A percentile compares a stretch with the other conserved stretches of the same genome.
phyloP scores from a whole-genome alignment of 2,888 invertebrate genomes.

The Venustoraphidia nigricollis region DNA sequence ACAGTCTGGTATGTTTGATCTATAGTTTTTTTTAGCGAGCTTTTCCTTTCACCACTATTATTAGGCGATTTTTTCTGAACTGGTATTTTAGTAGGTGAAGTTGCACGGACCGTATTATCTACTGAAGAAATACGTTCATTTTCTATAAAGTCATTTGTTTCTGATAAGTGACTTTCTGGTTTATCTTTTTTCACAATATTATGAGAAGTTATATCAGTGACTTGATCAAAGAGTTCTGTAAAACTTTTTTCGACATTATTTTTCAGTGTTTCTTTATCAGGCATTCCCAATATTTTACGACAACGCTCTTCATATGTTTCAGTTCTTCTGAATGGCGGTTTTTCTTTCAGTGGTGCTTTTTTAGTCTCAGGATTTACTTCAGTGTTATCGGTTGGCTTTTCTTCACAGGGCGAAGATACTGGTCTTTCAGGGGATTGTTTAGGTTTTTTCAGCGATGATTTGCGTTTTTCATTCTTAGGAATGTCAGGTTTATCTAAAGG shows the following conservation, averaged over 20 bases:
- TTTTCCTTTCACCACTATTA: too few relatives aligned
- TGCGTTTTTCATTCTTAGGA: conserved; percentile 5
- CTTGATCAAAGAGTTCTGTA: neutral
- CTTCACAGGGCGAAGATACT: neutral
- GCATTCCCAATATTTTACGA: conserved; percentile 51
- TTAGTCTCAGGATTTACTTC: conserved; percentile 5
- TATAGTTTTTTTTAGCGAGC: too few relatives aligned
- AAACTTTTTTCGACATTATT: neutral
- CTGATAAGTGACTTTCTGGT: neutral
- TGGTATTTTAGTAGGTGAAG: too few relatives aligned
- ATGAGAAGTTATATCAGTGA: neutral
- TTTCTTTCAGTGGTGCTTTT: conserved; percentile 25
- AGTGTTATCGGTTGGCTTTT: conserved; percentile 2
- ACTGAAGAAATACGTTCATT: too few relatives aligned
- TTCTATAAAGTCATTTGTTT: too few relatives aligned
- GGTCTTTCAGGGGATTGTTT: conserved; percentile 4
- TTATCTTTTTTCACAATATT: conserved; percentile 3
- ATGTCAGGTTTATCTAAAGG: neutral
- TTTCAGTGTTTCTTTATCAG: conserved; percentile 21
- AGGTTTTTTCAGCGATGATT: neutral
- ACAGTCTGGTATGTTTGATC: too few relatives aligned
- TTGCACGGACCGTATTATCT: too few relatives aligned
- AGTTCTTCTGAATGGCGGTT: conserved; percentile 42
- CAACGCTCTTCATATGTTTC: conserved; percentile 63
- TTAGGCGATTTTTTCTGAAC: too few relatives aligned